Evolutionary conservation across 1,140 invertebrate genomes (phyloP), one percentile per base, ranked within the genome.

Genomic region (Cotesia vestalis): DNA sequence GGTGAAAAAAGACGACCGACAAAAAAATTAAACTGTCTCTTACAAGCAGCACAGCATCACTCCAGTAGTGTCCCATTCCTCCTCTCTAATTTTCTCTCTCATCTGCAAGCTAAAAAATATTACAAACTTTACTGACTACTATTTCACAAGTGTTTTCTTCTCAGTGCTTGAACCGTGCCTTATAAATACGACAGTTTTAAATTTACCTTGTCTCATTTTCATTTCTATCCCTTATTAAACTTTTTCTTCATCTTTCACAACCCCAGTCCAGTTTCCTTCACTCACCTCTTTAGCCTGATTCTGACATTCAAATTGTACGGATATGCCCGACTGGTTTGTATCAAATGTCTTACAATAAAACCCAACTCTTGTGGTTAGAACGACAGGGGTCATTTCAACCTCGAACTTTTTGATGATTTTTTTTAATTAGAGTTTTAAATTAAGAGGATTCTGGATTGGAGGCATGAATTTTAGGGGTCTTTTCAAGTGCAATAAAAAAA

Each of bases 121-220:
- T 67, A 51, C 46, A 67, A 67, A 67, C 66, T 67, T 67, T 67
- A 67, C 66, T 55, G 38, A 53, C 66, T 67, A 55, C 66, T 55
- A 67, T 67, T 67, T 67, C 27, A 40, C 40, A 53, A 67, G 51
- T 66, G 63, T 66, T 53, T 67, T 67, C 66, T 52, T 34, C 66
- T 20, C 66, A 52, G 52, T 38, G 36, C 66, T 67, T 67, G 12
- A 51, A 35, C 20, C 66, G 66, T 67, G 53, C 27, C 12, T 51
- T 51, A 51, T 67, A 67, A 67, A 40, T 67, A 67, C 66, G 66
- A 53, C 46, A 40, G 66, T 67, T 67, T 67, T 67, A 55, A 67
- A 67, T 67, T 67, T 67, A 51, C 52, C 52, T 55, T 55, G 66
- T 67, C 46, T 67, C 51, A 20, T 67, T 67, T 67, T 51, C 12